Evolutionary conservation across 2,888 invertebrate species (phyloP).

Genomic region (Zeuzera pyrina): DNA sequence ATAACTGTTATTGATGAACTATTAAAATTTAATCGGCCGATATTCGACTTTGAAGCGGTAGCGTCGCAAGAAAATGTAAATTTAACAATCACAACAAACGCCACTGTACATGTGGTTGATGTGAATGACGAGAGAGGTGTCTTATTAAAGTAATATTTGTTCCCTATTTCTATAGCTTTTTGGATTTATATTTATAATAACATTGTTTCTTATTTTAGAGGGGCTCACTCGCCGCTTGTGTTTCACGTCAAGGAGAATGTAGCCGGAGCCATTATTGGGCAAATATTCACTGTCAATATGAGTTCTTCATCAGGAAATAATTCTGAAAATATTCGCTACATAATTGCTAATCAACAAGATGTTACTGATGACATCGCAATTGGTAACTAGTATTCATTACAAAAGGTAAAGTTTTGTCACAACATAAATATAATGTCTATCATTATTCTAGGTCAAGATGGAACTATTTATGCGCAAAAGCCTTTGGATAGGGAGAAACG

Average conservation of each 20-base stretch:
- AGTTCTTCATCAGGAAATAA: constrained; percentile 37
- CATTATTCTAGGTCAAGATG: constrained; percentile 70
- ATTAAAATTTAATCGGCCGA: constrained; percentile 76
- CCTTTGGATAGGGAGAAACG: constrained; percentile 84
- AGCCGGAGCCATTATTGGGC: constrained; percentile 81
- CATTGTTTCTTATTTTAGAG: constrained; percentile 53
- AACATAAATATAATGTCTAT: constrained; percentile 2
- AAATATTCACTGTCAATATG: constrained; percentile 75
- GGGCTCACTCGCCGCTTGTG: constrained; percentile 79
- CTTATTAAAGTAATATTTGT: constrained; percentile 68
- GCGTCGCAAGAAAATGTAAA: constrained; percentile 77
- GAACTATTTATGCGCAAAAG: constrained; percentile 83
- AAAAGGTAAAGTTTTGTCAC: no score
- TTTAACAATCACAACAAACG: constrained; percentile 83
- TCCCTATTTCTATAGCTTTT: constrained; percentile 6
- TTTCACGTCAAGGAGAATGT: constrained; percentile 85
- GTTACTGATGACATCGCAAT: constrained; percentile 85
- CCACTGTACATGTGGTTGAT: constrained; percentile 87
- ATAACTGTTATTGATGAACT: constrained; percentile 88
- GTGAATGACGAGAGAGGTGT: constrained; percentile 80
- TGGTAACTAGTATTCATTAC: constrained; percentile 42
- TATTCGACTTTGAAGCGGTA: constrained; percentile 88
- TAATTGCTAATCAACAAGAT: constrained; percentile 88
- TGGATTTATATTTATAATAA: constrained; percentile 17
- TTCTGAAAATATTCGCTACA: constrained; percentile 75